phyloP scores from a whole-genome alignment of 2,888 invertebrate genomes.

The Drosophila rubida region DNA sequence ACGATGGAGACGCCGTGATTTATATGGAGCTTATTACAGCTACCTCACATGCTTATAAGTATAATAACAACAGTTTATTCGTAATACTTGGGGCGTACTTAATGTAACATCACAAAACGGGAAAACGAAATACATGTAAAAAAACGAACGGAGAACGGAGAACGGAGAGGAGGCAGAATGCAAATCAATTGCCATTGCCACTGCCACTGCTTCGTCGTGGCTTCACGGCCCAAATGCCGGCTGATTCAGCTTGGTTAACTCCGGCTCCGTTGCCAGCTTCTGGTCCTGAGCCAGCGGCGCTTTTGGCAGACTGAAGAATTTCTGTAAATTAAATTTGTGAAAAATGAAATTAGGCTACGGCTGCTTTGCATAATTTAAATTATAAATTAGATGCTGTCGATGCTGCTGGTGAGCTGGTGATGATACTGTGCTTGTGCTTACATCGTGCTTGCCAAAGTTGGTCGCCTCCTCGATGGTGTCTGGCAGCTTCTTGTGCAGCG shows the following conservation, averaged over 20 bases:
- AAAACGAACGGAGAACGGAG: neutral
- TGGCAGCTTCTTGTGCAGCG: slow-evolving; percentile 87
- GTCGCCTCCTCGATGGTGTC: slow-evolving; percentile 88
- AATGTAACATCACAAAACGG: slow-evolving; percentile 69
- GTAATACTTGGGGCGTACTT: slow-evolving; percentile 76
- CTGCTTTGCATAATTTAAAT: slow-evolving; percentile 70
- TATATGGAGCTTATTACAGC: slow-evolving; percentile 44
- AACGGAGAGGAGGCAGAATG: slow-evolving; percentile 1
- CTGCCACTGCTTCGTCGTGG: slow-evolving; percentile 22
- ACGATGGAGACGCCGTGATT: slow-evolving; percentile 49
- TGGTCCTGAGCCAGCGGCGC: slow-evolving; percentile 64
- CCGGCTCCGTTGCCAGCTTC: slow-evolving; percentile 29
- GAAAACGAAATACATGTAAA: neutral
- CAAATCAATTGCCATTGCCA: slow-evolving; percentile 52
- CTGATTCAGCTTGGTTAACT: slow-evolving; percentile 64
- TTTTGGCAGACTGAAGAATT: slow-evolving; percentile 85
- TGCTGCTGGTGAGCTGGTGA: slow-evolving; percentile 11
- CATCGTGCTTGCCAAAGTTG: slow-evolving; percentile 86
- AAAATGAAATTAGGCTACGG: slow-evolving; percentile 71
- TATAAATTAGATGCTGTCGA: slow-evolving; percentile 65
- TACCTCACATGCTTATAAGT: slow-evolving; percentile 6
- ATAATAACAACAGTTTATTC: slow-evolving; percentile 73
- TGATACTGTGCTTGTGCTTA: slow-evolving; percentile 57
- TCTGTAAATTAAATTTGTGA: slow-evolving; percentile 77
- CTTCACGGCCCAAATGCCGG: slow-evolving; percentile 51